phyloP scores from a whole-genome alignment of 1,140 invertebrate species.

The Diprion similis region DNA sequence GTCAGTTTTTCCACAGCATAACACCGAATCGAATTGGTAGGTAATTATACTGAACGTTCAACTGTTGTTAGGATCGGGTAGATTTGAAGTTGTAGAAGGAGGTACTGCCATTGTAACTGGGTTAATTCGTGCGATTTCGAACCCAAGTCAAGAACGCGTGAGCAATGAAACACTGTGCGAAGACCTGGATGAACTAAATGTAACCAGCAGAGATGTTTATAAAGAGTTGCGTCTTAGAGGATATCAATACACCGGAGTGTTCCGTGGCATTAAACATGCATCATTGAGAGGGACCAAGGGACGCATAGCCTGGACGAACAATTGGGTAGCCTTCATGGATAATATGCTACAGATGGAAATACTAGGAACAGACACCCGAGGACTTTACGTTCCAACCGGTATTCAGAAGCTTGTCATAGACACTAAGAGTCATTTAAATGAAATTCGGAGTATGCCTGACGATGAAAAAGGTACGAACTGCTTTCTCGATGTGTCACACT shows the following conservation, averaged over 20 bases:
- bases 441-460: constrained; percentile 46
- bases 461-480: constrained; percentile 42
- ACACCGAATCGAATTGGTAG: constrained; percentile 2
- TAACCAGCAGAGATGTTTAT: constrained; percentile 76
- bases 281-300: constrained; percentile 19
- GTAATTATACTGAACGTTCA: too few species aligned
- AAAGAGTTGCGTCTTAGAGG: constrained; percentile 87
- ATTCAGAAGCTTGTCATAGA: constrained; percentile 80
- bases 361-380: constrained; percentile 71
- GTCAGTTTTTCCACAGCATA: not conserved
- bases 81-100: constrained; percentile 73
- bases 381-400: constrained; percentile 80
- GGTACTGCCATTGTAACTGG: constrained; percentile 80
- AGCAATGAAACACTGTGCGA: not conserved
- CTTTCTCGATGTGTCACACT: too few species aligned
- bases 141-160: constrained; percentile 53
- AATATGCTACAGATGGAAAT: constrained; percentile 88
- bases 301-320: constrained; percentile 63
- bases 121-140: constrained; percentile 64
- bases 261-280: constrained; percentile 67
- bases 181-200: not conserved
- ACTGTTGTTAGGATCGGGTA: constrained; percentile 54
- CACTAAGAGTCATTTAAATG: constrained; percentile 68
- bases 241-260: constrained; percentile 84
- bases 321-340: constrained; percentile 90